Evolutionary conservation across 1,140 invertebrate species (phyloP).

Genomic region (Macrotrachela quadricornifera): DNA sequence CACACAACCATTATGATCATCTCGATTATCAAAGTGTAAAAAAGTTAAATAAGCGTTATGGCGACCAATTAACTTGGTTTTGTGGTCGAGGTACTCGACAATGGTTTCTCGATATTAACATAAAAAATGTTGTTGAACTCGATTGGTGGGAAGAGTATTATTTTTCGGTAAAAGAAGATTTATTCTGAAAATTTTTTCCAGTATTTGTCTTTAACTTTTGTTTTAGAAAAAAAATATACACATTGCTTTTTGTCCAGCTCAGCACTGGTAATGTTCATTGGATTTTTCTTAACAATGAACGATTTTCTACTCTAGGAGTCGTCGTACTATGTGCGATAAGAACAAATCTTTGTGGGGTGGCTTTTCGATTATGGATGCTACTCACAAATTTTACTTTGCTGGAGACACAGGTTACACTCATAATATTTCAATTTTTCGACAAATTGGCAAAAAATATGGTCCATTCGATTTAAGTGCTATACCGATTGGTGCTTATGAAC

Average conservation of each 20-base stretch:
- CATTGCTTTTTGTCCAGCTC: slow-evolving; percentile 33
- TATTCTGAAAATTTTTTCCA: too few species aligned
- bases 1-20: slow-evolving; percentile 38
- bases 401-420: slow-evolving; percentile 35
- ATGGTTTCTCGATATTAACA: slow-evolving; percentile 22
- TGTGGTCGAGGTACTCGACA: slow-evolving; percentile 32
- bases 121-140: slow-evolving; percentile 23
- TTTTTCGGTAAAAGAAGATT: too few species aligned
- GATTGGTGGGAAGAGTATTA: slow-evolving; percentile 31
- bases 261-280: slow-evolving; percentile 35
- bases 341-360: slow-evolving; percentile 30
- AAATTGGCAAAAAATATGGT: slow-evolving; percentile 32
- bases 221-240: too few species aligned
- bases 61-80: slow-evolving; percentile 17
- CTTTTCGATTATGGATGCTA: slow-evolving; percentile 29
- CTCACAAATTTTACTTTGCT: slow-evolving; percentile 29
- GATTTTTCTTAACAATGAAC: slow-evolving; percentile 21
- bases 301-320: slow-evolving; percentile 16
- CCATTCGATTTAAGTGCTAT: slow-evolving; percentile 33
- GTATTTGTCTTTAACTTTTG: too few species aligned
- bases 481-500: slow-evolving; percentile 34
- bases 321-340: not conserved
- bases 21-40: slow-evolving; percentile 28
- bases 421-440: slow-evolving; percentile 25
- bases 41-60: slow-evolving; percentile 17